A percentile compares a stretch with the other conserved stretches of the same genome.
Conservation (phyloP, 1,140 invertebrate species). For the Odontomachus brunneus region DNA sequence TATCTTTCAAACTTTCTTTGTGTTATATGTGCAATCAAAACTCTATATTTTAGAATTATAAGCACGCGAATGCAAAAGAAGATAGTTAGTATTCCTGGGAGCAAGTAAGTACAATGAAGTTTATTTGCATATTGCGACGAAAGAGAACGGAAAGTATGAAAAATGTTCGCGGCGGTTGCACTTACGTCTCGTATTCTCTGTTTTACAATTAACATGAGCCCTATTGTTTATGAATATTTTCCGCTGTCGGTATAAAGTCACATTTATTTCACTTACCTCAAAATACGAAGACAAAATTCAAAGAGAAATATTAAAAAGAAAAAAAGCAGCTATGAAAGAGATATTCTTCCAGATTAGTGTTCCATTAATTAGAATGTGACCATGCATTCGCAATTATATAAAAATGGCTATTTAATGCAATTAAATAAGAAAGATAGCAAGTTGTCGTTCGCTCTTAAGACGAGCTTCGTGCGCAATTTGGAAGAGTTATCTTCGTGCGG, state of each 20-base stretch:
- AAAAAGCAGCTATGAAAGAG: no score
- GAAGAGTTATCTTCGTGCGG: constrained; percentile 19
- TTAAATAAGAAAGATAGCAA: constrained; percentile 17
- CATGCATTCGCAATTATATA: neutral
- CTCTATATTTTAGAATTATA: neutral
- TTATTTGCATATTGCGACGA: constrained; percentile 32
- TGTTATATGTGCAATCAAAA: neutral
- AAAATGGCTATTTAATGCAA: neutral
- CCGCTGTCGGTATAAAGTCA: neutral
- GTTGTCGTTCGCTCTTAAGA: neutral
- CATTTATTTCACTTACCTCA: neutral
- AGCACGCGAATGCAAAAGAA: constrained; percentile 20
- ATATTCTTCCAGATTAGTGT: neutral
- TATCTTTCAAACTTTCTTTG: no score
- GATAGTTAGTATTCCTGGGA: constrained; percentile 13
- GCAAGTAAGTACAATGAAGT: constrained; percentile 26
- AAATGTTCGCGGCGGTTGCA: constrained; percentile 1
- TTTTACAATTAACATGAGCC: neutral
- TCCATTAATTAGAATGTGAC: neutral
- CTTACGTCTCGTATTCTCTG: constrained; percentile 13
- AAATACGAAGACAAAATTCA: neutral
- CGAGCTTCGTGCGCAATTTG: neutral
- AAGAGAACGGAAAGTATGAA: constrained; percentile 20
- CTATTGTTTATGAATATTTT: constrained; percentile 21
- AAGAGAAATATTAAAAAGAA: neutral